Conservation (phyloP, 2,797 vertebrate species). For the Trachurus trachurus region DNA sequence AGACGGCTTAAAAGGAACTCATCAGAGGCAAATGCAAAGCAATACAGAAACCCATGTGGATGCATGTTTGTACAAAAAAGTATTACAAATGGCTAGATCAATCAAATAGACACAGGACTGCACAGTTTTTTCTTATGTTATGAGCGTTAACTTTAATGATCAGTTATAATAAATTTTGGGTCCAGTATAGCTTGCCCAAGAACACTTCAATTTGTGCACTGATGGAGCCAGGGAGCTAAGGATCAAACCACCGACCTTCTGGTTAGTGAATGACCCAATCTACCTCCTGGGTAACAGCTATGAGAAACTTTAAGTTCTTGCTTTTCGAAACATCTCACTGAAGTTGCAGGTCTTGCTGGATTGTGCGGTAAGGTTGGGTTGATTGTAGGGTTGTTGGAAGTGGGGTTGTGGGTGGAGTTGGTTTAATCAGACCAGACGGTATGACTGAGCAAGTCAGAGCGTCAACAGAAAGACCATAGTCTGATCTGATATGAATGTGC, state of each 20-base stretch:
- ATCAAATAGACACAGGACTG: not conserved
- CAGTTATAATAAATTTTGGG: not conserved
- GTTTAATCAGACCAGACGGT: too few relatives aligned
- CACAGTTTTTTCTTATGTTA: not conserved
- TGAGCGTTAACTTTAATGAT: not conserved
- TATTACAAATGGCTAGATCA: not conserved
- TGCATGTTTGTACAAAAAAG: not conserved
- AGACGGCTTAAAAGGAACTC: not conserved
- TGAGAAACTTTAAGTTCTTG: slow-evolving; percentile 17
- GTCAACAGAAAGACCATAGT: too few relatives aligned
- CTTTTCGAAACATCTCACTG: slow-evolving; percentile 18
- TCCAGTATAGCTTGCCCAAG: too few relatives aligned
- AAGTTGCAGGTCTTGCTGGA: slow-evolving; percentile 56
- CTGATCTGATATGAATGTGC: too few relatives aligned
- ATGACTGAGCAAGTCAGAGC: too few relatives aligned
- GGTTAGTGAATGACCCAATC: too few relatives aligned
- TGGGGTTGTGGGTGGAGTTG: too few relatives aligned
- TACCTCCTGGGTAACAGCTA: not conserved
- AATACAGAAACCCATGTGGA: not conserved
- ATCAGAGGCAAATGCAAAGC: not conserved
- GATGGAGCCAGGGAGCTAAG: too few relatives aligned
- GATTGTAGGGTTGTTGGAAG: too few relatives aligned
- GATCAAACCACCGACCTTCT: too few relatives aligned
- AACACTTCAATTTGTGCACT: too few relatives aligned
- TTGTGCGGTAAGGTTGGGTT: too few relatives aligned